Evolutionary conservation across 2,797 vertebrate species (phyloP), one percentile per base, ranked within the genome.

Genomic region (Siniperca scherzeri): DNA sequence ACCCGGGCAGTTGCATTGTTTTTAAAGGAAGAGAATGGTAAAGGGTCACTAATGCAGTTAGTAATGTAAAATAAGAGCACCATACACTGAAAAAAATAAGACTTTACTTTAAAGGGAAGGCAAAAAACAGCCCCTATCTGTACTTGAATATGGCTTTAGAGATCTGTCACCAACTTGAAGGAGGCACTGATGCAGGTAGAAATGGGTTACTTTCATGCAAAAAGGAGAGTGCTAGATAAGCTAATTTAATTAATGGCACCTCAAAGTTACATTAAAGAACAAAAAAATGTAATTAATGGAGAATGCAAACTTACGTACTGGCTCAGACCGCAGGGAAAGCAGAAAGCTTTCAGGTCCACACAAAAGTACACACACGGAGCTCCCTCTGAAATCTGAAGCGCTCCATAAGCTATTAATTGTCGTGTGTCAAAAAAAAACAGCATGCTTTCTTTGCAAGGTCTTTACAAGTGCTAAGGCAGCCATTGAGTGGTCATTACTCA

Each of bases 401-500:
- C 46, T 53, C 21, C 9, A 14, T 16, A 38, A 27, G 22, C 65
- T 30, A 74, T 71, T 77, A 71, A 79, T 85, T 81, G 65, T 55
- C 2, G 25, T 57, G 71, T 72, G 73, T 81, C 67, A 74, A 60
- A 72, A 66, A 61, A 78, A 71, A 83, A 74, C 60, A 53, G 74
- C 82, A 55, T 25, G 22, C n/a, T 77, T 27, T 56, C 59, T 52
- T 69, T 69, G 48, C 50, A 40, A 48, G 27, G 52, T 73, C 59
- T 46, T 1, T 33, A 52, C 73, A 27, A 77, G 46, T 33, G 19
- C 73, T 16, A 27, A 30, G 22, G 33, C 73, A 67, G 44, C 19
- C 14, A 21, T 17, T 61, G 33, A 78, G 70, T 12, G 71, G 72
- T 55, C 84, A 83, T 83, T 84, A 87, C 22, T 81, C 79, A 82